phyloP scores from a whole-genome alignment of 2,797 vertebrate species.

The Telmatherina bonti region DNA sequence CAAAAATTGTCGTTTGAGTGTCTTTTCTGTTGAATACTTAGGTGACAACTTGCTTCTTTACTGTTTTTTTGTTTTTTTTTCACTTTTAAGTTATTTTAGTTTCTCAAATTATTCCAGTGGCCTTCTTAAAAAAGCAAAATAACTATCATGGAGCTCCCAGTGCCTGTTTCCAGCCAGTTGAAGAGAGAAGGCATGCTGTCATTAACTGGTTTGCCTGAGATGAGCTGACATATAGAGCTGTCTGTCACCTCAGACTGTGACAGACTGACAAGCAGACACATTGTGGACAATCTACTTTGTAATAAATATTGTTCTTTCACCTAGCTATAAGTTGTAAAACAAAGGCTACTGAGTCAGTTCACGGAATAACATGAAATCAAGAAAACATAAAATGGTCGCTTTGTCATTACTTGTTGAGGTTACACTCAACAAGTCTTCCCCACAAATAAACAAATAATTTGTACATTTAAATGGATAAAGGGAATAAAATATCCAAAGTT shows the following conservation, averaged over 20 bases:
- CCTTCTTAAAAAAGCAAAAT: too few species aligned
- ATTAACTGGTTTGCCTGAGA: constrained; percentile 46
- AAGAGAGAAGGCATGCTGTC: constrained; percentile 57
- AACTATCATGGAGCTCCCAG: too few species aligned
- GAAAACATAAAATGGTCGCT: neutral
- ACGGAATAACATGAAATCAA: neutral
- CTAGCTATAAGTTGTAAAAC: neutral
- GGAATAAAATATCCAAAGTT: constrained; percentile 10
- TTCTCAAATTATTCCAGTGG: too few species aligned
- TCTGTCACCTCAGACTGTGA: constrained; percentile 45
- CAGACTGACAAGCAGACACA: constrained; percentile 27
- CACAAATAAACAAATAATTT: neutral
- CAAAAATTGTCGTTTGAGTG: neutral
- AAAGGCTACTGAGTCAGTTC: neutral
- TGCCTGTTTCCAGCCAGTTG: constrained; percentile 51
- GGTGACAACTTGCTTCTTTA: too few species aligned
- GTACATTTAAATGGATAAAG: neutral
- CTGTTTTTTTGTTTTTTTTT: too few species aligned
- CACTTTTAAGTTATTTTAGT: too few species aligned
- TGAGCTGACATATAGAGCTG: constrained; percentile 35
- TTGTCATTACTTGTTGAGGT: constrained; percentile 1
- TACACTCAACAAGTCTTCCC: constrained; percentile 3
- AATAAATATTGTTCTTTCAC: constrained; percentile 18
- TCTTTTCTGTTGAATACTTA: too few species aligned
- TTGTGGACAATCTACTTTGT: constrained; percentile 27